These are phyloP conservation scores for Cantharis nigra DNA, from an alignment of 2,888 invertebrate genomes.

Conservation along the genomic window DNA sequence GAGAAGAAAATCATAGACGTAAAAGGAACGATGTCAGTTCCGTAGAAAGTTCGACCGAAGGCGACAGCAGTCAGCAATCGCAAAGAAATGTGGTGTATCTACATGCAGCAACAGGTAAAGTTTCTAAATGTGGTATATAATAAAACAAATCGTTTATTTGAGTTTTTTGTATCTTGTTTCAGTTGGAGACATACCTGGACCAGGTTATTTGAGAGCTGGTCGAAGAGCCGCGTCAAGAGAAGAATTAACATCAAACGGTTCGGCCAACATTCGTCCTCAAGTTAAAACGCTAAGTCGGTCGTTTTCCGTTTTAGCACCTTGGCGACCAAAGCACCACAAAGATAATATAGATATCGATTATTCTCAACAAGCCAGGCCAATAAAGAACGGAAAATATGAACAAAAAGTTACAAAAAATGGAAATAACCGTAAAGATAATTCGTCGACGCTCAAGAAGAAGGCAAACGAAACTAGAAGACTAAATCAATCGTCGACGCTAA, in stretches of 20 bases:
- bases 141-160: neutral
- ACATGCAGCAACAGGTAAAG: constrained; percentile 78
- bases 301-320: constrained; percentile 83
- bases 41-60: constrained; percentile 72
- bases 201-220: constrained; percentile 59
- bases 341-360: constrained; percentile 81
- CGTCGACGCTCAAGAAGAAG: constrained; percentile 54
- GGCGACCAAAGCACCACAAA: constrained; percentile 76
- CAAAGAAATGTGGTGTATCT: constrained; percentile 83
- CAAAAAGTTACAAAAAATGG: constrained; percentile 46
- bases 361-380: constrained; percentile 64
- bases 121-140: neutral
- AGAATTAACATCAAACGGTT: constrained; percentile 70
- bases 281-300: constrained; percentile 76
- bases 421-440: constrained; percentile 49
- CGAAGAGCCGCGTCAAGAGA: constrained; percentile 73
- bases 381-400: constrained; percentile 54
- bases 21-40: constrained; percentile 60
- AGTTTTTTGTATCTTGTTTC: constrained; percentile 38
- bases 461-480: constrained; percentile 56
- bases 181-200: constrained; percentile 85
- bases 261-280: constrained; percentile 65
- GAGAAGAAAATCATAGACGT: constrained; percentile 52
- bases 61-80: constrained; percentile 77
- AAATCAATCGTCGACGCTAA: constrained; percentile 54